Conservation (phyloP, 2,113 vertebrate species). For the Tympanuchus pallidicinctus region DNA sequence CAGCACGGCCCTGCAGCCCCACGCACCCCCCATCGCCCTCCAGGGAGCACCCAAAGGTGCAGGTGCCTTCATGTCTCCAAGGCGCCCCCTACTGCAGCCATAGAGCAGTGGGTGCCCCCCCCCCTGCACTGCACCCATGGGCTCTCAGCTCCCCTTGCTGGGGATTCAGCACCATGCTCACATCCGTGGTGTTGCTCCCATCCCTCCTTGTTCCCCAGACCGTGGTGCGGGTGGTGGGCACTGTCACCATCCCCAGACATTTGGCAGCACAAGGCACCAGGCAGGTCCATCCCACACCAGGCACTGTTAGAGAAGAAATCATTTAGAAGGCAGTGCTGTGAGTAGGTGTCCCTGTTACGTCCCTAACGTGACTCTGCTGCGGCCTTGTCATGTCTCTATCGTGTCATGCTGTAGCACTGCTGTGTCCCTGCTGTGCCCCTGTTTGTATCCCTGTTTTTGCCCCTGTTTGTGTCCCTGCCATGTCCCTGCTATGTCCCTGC, state of each 20-base stretch:
- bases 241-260: neutral
- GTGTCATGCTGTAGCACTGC: too few species aligned
- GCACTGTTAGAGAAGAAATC: accelerated
- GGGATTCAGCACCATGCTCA: neutral
- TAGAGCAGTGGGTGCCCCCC: neutral
- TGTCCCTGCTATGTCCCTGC: too few species aligned
- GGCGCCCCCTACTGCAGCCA: neutral
- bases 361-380: too few species aligned
- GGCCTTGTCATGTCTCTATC: too few species aligned
- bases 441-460: too few species aligned
- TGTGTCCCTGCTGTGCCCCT: too few species aligned
- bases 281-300: neutral
- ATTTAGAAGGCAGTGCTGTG: neutral
- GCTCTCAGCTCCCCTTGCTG: neutral
- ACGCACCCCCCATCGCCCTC: too few species aligned
- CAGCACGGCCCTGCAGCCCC: neutral
- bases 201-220: accelerated
- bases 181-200: neutral
- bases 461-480: too few species aligned
- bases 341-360: neutral
- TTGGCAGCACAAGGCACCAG: accelerated
- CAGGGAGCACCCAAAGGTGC: neutral
- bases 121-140: neutral
- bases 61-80: neutral
- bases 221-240: accelerated